Conservation (phyloP, 2,888 invertebrate genomes). For the Torymus texanus region DNA sequence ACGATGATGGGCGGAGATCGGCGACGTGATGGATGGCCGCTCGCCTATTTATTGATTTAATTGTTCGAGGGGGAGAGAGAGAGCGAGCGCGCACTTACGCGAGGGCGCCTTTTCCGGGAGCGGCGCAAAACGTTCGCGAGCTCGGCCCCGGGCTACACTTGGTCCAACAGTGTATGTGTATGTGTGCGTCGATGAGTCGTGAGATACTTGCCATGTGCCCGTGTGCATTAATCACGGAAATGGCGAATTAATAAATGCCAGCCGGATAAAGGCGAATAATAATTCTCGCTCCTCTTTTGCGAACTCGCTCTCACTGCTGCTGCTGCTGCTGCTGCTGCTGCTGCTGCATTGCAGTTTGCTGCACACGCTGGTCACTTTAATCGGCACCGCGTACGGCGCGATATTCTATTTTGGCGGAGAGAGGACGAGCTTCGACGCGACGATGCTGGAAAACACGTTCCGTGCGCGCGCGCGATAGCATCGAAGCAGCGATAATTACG, state of each 20-base stretch:
- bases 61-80: conserved; percentile 32
- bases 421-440: background rate
- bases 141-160: no score
- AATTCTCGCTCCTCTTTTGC: conserved; percentile 37
- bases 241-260: conserved; percentile 53
- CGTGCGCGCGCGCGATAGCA: conserved; percentile 24
- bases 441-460: conserved; percentile 19
- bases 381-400: conserved; percentile 10
- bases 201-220: conserved; percentile 17
- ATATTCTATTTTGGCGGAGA: conserved; percentile 38
- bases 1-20: conserved; percentile 49
- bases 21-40: conserved; percentile 28
- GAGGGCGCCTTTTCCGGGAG: no score
- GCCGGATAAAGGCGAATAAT: conserved; percentile 47
- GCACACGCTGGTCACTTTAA: conserved; percentile 11
- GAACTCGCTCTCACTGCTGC: no score
- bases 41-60: conserved; percentile 53
- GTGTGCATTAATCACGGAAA: conserved; percentile 44
- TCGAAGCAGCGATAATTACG: conserved; percentile 33
- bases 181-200: conserved; percentile 12
- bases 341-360: background rate
- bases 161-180: no score
- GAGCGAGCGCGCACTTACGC: background rate
- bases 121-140: no score
- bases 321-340: no score